Conservation (phyloP, 1,140 invertebrate genomes). For the Elymnias hypermnestra region DNA sequence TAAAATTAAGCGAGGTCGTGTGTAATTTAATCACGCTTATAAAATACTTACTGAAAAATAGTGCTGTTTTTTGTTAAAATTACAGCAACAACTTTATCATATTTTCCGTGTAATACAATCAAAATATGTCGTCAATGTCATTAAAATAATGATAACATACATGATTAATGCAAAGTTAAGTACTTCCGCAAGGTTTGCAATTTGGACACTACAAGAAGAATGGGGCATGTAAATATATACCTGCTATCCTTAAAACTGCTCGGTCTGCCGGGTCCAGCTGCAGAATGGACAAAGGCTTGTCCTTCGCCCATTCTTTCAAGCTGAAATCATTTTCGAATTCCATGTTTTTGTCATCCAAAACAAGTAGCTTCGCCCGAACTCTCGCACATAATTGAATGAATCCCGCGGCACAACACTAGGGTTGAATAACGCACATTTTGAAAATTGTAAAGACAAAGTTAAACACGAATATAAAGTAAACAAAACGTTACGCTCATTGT, state of each 20-base stretch:
- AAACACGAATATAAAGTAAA: constrained; percentile 64
- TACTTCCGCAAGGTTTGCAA: constrained; percentile 1
- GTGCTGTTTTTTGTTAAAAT: constrained; percentile 4
- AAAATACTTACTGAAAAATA: constrained; percentile 5
- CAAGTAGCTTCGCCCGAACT: constrained; percentile 66
- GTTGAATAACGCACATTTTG: constrained; percentile 50
- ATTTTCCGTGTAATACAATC: background rate
- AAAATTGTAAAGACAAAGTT: constrained; percentile 44
- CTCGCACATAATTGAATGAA: constrained; percentile 70
- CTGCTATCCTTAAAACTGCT: constrained; percentile 96
- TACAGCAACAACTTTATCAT: constrained; percentile 9
- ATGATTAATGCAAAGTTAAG: constrained; percentile 14
- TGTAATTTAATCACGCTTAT: constrained; percentile 17
- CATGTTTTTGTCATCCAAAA: constrained; percentile 79
- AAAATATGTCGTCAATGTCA: constrained; percentile 8
- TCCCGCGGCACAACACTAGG: constrained; percentile 57
- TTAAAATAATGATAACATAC: constrained; percentile 18
- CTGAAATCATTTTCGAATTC: constrained; percentile 89
- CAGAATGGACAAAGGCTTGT: constrained; percentile 95
- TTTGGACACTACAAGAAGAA: too few species aligned
- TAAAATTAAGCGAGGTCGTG: constrained; percentile 18
- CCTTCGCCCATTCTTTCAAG: constrained; percentile 96
- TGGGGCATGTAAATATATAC: constrained; percentile 72
- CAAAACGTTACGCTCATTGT: constrained; percentile 70
- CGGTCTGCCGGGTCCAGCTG: constrained; percentile 96